These are phyloP conservation scores for Nephotettix cincticeps DNA, from an alignment of 1,140 invertebrate species.

Conservation along the genomic window DNA sequence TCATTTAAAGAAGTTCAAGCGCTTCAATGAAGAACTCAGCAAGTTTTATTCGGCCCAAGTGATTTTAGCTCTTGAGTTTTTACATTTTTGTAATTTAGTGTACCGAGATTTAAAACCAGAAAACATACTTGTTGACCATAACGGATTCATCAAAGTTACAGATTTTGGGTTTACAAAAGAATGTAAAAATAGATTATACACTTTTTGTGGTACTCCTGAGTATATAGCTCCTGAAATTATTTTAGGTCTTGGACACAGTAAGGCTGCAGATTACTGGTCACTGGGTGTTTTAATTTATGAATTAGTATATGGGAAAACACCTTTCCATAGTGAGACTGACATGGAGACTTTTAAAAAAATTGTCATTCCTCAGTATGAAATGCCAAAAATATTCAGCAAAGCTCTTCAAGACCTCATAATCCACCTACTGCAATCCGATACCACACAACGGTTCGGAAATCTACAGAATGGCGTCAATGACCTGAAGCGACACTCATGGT, in stretches of 20 bases:
- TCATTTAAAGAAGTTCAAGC: constrained; percentile 72
- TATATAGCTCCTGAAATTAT: constrained; percentile 96
- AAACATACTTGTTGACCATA: constrained; percentile 84
- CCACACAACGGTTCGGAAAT: constrained; percentile 87
- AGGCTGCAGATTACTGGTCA: constrained; percentile 97
- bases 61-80: constrained; percentile 87
- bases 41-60: constrained; percentile 95
- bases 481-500: constrained; percentile 58
- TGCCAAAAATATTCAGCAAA: constrained; percentile 63
- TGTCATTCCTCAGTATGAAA: constrained; percentile 70
- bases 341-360: constrained; percentile 92
- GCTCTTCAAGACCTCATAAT: constrained; percentile 87
- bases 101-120: constrained; percentile 96
- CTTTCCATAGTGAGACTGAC: constrained; percentile 79
- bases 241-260: constrained; percentile 92
- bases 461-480: constrained; percentile 74
- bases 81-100: constrained; percentile 86
- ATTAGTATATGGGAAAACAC: constrained; percentile 79
- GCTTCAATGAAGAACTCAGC: constrained; percentile 77
- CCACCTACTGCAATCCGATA: constrained; percentile 81
- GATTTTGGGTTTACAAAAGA: constrained; percentile 42
- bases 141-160: constrained; percentile 63
- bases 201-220: constrained; percentile 94
- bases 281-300: constrained; percentile 86
- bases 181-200: constrained; percentile 66